phyloP scores from a whole-genome alignment of 2,113 vertebrate species.

The Corythaeola cristata region DNA sequence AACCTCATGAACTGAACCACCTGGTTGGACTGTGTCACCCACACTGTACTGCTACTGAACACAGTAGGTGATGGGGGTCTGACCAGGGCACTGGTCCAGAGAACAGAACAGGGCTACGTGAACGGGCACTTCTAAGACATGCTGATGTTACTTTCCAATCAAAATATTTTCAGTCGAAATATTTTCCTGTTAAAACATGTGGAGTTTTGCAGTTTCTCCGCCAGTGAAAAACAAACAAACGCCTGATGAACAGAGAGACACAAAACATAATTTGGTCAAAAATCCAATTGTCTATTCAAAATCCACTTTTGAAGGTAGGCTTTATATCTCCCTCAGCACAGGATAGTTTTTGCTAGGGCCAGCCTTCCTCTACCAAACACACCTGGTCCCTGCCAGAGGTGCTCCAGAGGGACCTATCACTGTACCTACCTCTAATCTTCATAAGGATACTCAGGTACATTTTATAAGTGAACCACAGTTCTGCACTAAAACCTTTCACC shows the following conservation, averaged over 20 bases:
- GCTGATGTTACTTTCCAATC: fast-evolving
- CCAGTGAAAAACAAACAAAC: background rate
- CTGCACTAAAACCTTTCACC: background rate
- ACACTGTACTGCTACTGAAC: background rate
- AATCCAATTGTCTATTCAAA: background rate
- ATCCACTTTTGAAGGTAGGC: background rate
- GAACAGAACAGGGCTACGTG: background rate
- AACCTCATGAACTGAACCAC: background rate
- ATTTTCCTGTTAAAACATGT: background rate
- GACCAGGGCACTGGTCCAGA: background rate
- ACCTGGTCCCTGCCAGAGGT: background rate
- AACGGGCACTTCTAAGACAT: background rate
- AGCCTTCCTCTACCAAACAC: background rate
- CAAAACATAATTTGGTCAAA: background rate
- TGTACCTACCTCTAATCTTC: background rate
- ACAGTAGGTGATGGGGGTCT: background rate
- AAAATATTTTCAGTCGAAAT: background rate
- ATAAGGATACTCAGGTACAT: background rate
- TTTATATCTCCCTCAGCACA: background rate
- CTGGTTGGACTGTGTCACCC: background rate
- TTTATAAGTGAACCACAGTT: background rate
- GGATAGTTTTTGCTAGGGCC: background rate
- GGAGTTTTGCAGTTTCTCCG: background rate
- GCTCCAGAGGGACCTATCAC: background rate
- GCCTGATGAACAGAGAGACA: background rate